Conservation (phyloP, 2,888 invertebrate genomes). For the Schizotus pectinicornis region DNA sequence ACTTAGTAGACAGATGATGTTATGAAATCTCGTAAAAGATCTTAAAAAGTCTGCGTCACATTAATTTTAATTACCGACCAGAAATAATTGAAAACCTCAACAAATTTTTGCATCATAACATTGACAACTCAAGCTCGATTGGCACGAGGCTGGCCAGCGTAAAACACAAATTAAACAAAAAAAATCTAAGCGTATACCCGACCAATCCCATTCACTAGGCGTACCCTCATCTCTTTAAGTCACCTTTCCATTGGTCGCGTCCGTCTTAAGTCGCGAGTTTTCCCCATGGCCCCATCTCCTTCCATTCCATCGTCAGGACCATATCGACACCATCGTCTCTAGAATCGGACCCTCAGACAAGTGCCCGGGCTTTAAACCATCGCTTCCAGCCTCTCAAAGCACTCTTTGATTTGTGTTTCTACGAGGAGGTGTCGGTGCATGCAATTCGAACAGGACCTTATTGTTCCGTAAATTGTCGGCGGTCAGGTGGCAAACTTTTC, state of each 20-base stretch:
- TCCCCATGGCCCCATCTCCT: background rate
- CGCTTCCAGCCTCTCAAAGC: conserved; percentile 48
- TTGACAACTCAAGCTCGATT: background rate
- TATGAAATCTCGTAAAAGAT: no score
- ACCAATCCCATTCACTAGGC: background rate
- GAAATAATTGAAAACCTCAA: background rate
- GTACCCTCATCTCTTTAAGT: background rate
- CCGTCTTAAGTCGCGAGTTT: background rate
- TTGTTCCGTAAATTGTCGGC: conserved; percentile 40
- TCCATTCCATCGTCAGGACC: conserved; percentile 7
- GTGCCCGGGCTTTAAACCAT: conserved; percentile 45
- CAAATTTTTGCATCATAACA: background rate
- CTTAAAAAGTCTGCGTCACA: background rate
- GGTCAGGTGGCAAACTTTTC: conserved; percentile 39
- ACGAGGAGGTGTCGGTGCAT: conserved; percentile 49
- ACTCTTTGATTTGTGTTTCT: conserved; percentile 52
- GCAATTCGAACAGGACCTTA: conserved; percentile 38
- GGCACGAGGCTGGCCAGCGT: no score
- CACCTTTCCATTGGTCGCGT: background rate
- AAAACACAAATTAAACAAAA: background rate
- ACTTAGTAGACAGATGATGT: no score
- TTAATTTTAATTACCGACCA: no score
- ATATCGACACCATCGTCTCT: conserved; percentile 18
- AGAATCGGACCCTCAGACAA: conserved; percentile 5
- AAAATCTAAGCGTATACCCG: background rate